Evolutionary conservation across 2,113 vertebrate species (phyloP).

Genomic region (Barnardius zonarius): DNA sequence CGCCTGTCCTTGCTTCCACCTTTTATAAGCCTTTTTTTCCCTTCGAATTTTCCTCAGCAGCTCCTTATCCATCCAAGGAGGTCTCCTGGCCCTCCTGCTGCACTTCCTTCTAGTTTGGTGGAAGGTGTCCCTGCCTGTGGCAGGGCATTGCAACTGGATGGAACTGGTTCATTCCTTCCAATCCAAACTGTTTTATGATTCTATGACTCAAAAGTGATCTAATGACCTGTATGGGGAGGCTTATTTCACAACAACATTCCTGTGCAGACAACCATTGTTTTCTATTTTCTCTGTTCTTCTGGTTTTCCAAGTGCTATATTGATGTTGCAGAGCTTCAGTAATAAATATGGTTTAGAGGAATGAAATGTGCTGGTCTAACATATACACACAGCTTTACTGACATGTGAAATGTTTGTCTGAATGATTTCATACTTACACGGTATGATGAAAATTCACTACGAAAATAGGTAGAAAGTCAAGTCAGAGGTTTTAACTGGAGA

Average conservation of each 20-base stretch:
- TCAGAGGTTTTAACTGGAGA: slow-evolving; percentile 3
- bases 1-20: too few species aligned
- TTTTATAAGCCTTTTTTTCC: too few species aligned
- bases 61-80: too few species aligned
- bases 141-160: neutral
- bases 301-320: neutral
- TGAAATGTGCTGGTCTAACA: neutral
- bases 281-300: neutral
- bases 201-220: neutral
- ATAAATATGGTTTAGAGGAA: neutral
- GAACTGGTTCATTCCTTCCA: neutral
- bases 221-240: neutral
- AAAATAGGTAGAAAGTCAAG: slow-evolving; percentile 62
- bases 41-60: too few species aligned
- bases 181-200: neutral
- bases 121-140: neutral
- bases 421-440: slow-evolving; percentile 29
- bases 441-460: slow-evolving; percentile 41
- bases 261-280: neutral
- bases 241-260: neutral
- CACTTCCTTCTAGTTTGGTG: neutral
- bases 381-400: slow-evolving; percentile 15
- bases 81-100: too few species aligned
- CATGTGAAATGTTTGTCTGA: slow-evolving; percentile 45
- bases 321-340: neutral